These are phyloP conservation scores for Ridgeia piscesae DNA, from an alignment of 1,140 invertebrate species.

Conservation along the genomic window DNA sequence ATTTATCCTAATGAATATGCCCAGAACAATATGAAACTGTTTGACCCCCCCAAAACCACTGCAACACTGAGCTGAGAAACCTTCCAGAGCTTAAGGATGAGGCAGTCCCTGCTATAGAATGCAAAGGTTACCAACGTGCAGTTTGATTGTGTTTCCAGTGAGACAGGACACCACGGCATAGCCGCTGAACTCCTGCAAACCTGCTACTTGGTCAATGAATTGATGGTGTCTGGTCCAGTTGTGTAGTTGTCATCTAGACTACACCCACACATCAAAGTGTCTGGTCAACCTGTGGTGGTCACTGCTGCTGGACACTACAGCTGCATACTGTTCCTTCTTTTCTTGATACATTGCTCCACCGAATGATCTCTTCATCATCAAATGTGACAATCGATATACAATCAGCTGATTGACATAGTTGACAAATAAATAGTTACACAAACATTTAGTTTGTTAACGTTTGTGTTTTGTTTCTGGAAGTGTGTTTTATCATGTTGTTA, in stretches of 20 bases:
- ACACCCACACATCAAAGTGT: background rate
- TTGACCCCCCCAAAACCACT: too few relatives aligned
- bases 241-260: background rate
- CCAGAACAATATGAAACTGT: too few relatives aligned
- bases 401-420: background rate
- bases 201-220: background rate
- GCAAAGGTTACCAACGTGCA: too few relatives aligned
- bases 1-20: background rate
- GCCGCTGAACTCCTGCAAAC: background rate
- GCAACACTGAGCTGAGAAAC: background rate
- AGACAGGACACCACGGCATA: background rate
- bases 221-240: background rate
- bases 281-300: background rate
- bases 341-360: background rate
- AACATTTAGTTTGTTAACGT: background rate
- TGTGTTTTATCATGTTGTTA: background rate
- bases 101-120: too few relatives aligned
- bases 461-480: background rate
- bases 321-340: background rate
- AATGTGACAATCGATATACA: background rate
- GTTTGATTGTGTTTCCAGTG: background rate
- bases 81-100: too few relatives aligned
- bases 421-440: background rate
- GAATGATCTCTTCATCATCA: background rate
- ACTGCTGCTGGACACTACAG: background rate